Evolutionary conservation across 2,888 invertebrate genomes (phyloP).

Genomic region (Dioctria rufipes): DNA sequence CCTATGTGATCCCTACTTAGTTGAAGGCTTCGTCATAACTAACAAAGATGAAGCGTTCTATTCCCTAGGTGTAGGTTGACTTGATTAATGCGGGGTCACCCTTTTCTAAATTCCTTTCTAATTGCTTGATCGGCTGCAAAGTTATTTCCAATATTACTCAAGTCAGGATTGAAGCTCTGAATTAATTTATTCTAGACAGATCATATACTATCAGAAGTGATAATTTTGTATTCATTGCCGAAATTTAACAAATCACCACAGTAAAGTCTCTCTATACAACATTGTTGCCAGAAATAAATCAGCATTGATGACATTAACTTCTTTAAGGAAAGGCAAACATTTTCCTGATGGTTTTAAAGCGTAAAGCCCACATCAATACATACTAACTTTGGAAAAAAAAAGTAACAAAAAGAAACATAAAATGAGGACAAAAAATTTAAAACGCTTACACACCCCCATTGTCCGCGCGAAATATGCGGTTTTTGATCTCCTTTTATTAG

Average conservation of each 20-base stretch:
- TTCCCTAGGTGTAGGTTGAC: too few relatives aligned
- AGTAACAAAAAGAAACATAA: constrained; percentile 19
- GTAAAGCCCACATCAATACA: constrained; percentile 5
- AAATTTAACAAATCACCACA: constrained; percentile 6
- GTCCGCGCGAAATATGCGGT: constrained; percentile 54
- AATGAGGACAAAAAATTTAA: constrained; percentile 27
- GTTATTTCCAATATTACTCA: too few relatives aligned
- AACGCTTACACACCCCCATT: constrained; percentile 58
- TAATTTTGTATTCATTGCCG: background rate
- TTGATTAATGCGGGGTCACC: too few relatives aligned
- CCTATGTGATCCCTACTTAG: too few relatives aligned
- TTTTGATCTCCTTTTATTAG: constrained; percentile 55
- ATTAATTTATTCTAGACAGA: too few relatives aligned
- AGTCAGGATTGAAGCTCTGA: too few relatives aligned
- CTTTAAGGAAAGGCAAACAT: constrained; percentile 31
- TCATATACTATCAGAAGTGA: background rate
- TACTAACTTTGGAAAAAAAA: background rate
- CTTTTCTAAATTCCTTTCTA: too few relatives aligned
- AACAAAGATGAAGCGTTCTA: too few relatives aligned
- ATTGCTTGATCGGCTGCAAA: too few relatives aligned
- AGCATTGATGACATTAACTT: constrained; percentile 47
- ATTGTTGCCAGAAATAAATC: constrained; percentile 43
- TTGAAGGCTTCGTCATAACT: too few relatives aligned
- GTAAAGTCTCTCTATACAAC: background rate
- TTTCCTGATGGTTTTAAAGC: constrained; percentile 4